These are phyloP conservation scores for Anoplophora glabripennis DNA, from an alignment of 1,140 invertebrate genomes.

Conservation along the genomic window DNA sequence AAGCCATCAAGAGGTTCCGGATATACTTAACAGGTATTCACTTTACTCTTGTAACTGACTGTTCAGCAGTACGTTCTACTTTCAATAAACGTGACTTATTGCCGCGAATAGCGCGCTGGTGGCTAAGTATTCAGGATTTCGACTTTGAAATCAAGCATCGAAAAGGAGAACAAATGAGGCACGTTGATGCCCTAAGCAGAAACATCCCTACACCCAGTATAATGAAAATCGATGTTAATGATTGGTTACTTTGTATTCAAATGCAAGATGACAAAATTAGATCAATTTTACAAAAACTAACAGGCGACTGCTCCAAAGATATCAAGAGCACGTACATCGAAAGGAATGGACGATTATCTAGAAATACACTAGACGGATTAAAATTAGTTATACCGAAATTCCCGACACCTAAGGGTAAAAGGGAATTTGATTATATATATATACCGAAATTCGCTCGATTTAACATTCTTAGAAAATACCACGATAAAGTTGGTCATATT, in stretches of 20 bases:
- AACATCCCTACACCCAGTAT: background rate
- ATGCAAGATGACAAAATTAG: background rate
- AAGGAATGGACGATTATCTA: background rate
- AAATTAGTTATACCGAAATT: conserved; percentile 7
- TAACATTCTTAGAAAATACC: conserved; percentile 14
- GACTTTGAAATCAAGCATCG: conserved; percentile 7
- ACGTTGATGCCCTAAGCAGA: conserved; percentile 6
- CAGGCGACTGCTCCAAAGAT: background rate
- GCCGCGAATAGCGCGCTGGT: too few species aligned
- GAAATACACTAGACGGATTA: conserved; percentile 1
- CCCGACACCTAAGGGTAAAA: too few species aligned
- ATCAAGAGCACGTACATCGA: background rate
- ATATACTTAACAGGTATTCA: too few species aligned
- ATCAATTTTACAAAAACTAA: background rate
- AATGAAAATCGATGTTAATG: background rate
- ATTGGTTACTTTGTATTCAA: conserved; percentile 2
- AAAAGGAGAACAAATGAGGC: background rate
- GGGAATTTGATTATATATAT: too few species aligned
- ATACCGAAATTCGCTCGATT: conserved; percentile 3
- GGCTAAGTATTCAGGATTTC: background rate
- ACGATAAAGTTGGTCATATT: conserved; percentile 19
- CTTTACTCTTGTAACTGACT: too few species aligned
- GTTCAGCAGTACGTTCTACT: too few species aligned
- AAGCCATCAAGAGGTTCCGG: background rate
- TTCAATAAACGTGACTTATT: too few species aligned